Conservation (phyloP, 2,797 vertebrate species). For the Lophura swinhoii region DNA sequence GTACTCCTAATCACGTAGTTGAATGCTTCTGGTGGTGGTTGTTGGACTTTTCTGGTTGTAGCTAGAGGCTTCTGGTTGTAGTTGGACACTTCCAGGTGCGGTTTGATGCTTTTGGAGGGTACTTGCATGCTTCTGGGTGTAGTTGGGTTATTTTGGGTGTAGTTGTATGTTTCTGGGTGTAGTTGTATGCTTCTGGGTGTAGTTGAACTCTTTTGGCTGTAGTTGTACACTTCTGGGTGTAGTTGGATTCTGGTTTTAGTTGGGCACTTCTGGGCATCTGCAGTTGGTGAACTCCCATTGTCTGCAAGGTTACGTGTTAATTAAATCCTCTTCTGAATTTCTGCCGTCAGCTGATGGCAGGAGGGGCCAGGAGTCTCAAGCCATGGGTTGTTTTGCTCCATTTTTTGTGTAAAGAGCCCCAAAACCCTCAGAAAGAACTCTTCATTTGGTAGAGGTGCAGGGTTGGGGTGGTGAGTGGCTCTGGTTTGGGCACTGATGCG, state of each 20-base stretch:
- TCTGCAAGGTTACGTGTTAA: fast-evolving
- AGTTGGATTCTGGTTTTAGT: neutral
- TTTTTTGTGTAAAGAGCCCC: neutral
- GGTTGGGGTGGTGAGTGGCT: neutral
- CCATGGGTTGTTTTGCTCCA: neutral
- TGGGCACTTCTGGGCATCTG: neutral
- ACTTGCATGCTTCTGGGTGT: neutral
- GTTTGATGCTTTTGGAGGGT: neutral
- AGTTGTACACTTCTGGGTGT: neutral
- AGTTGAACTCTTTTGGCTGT: neutral
- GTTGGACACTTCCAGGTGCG: too few relatives aligned
- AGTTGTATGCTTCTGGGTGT: neutral
- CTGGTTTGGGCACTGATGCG: neutral
- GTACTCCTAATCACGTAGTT: neutral
- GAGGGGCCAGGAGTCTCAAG: neutral
- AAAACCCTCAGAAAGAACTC: neutral
- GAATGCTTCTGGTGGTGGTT: neutral
- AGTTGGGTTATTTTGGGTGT: neutral
- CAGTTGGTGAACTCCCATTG: fast-evolving
- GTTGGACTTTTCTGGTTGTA: neutral
- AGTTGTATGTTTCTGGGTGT: neutral
- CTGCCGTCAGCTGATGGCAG: neutral
- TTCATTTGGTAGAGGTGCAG: neutral
- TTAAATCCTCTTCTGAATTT: too few relatives aligned
- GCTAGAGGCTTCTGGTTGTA: neutral